phyloP scores from a whole-genome alignment of 2,888 invertebrate species.

The Leptarthrus brevirostris region DNA sequence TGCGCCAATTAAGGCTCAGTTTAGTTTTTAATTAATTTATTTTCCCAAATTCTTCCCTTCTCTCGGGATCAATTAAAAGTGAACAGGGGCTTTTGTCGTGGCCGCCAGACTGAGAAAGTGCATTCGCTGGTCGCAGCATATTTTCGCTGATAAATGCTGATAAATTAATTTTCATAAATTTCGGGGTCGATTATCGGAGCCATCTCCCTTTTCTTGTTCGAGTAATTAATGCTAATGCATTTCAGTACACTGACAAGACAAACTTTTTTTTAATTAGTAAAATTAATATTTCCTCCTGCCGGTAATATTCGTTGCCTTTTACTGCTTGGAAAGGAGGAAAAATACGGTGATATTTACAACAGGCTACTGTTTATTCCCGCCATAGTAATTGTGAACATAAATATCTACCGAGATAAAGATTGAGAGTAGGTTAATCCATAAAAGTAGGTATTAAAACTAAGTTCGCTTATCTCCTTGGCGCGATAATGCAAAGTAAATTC shows the following conservation, averaged over 20 bases:
- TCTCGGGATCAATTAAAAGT: not conserved
- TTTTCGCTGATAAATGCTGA: slow-evolving; percentile 44
- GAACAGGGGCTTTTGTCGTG: not conserved
- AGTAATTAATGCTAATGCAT: slow-evolving; percentile 49
- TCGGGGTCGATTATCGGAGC: slow-evolving; percentile 20
- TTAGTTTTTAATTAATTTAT: slow-evolving; percentile 30
- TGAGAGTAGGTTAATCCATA: too few relatives aligned
- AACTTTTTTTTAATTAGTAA: slow-evolving; percentile 42
- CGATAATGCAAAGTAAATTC: too few relatives aligned
- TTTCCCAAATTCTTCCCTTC: slow-evolving; percentile 10
- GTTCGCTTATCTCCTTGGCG: too few relatives aligned
- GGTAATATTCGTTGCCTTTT: not conserved
- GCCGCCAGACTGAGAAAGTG: slow-evolving; percentile 38
- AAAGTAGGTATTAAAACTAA: too few relatives aligned
- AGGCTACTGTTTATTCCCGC: too few relatives aligned
- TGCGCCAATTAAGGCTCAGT: slow-evolving; percentile 19
- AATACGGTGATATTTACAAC: too few relatives aligned
- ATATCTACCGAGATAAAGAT: too few relatives aligned
- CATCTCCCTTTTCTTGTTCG: slow-evolving; percentile 37
- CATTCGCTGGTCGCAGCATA: slow-evolving; percentile 29
- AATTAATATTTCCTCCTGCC: slow-evolving; percentile 45
- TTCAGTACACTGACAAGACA: slow-evolving; percentile 22
- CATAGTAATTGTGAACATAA: too few relatives aligned
- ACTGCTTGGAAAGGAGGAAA: too few relatives aligned
- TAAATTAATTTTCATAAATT: slow-evolving; percentile 48